A percentile compares a stretch with the other conserved stretches of the same genome.
phyloP scores from a whole-genome alignment of 2,888 invertebrate species.

The Villa cingulata region DNA sequence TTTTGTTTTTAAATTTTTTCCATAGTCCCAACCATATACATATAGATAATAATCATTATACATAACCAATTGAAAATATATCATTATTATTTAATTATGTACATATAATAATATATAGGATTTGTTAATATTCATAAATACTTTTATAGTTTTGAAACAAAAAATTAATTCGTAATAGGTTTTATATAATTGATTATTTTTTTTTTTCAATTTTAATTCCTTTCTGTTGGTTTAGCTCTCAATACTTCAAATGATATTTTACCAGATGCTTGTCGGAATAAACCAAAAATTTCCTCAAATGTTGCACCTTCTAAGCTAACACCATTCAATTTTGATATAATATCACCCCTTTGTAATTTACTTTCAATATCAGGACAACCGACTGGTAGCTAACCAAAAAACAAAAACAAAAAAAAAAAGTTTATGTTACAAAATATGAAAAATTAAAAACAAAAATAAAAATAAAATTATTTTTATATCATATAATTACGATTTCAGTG shows the following conservation, averaged over 20 bases:
- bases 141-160: no score
- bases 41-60: no score
- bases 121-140: no score
- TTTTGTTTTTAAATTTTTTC: no score
- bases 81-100: no score
- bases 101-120: no score
- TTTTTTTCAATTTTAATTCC: neutral
- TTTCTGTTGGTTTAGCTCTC: conserved; percentile 54
- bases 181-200: neutral
- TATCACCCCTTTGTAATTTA: conserved; percentile 82
- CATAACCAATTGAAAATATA: no score
- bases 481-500: conserved; percentile 86
- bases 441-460: neutral
- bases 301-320: conserved; percentile 62
- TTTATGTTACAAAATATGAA: neutral
- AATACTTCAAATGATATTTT: conserved; percentile 73
- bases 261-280: conserved; percentile 76
- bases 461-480: conserved; percentile 33
- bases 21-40: no score
- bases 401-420: conserved; percentile 11
- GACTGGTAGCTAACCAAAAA: conserved; percentile 55
- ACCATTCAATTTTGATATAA: conserved; percentile 77
- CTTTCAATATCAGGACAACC: conserved; percentile 80
- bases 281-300: conserved; percentile 75
- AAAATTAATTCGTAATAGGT: no score